phyloP scores from a whole-genome alignment of 2,797 vertebrate genomes.

The Urosaurus nigricauda region DNA sequence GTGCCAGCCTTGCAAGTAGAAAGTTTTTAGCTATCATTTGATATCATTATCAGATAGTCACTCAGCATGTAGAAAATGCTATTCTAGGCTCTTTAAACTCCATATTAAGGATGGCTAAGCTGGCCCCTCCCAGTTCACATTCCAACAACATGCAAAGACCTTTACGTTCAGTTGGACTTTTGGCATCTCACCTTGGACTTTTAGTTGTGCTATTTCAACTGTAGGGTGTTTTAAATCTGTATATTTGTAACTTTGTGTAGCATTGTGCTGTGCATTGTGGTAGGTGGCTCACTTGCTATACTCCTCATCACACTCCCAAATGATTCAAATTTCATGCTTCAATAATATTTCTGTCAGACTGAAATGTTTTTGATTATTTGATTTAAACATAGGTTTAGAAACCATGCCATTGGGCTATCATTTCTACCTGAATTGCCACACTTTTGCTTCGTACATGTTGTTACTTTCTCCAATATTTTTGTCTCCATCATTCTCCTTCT shows the following conservation, averaged over 20 bases:
- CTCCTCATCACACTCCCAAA: neutral
- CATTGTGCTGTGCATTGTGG: neutral
- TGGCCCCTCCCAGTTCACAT: no score
- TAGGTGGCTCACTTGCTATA: neutral
- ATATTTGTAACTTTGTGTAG: neutral
- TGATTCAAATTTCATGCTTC: conserved; percentile 42
- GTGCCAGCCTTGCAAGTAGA: neutral
- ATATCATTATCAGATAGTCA: neutral
- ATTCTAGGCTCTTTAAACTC: neutral
- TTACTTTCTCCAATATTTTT: neutral
- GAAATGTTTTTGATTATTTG: conserved; percentile 29
- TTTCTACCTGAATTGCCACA: conserved; percentile 35
- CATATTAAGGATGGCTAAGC: no score
- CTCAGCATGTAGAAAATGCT: neutral
- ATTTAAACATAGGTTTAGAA: conserved; percentile 35
- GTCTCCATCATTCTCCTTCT: neutral
- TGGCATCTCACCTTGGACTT: neutral
- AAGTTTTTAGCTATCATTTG: neutral
- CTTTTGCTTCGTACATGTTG: conserved; percentile 18
- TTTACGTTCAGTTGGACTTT: neutral
- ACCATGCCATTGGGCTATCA: neutral
- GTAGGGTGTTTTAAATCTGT: neutral
- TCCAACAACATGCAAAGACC: neutral
- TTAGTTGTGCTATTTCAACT: neutral
- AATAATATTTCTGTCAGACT: conserved; percentile 19